Conservation (phyloP, 2,113 vertebrate genomes). For the Myanophis thanlyinensis region DNA sequence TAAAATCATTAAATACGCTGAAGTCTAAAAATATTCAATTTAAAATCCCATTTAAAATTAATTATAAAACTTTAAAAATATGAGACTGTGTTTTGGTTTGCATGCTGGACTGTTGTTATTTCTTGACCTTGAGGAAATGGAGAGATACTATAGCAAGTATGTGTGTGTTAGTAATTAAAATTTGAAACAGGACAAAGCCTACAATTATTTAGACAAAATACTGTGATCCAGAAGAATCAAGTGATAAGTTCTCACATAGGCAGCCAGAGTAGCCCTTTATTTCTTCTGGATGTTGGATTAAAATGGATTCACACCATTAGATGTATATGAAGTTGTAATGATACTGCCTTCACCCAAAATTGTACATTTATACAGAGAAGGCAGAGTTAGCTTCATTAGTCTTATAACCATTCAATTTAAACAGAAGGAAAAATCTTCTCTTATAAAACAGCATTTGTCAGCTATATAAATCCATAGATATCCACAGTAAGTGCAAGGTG, state of each 20-base stretch:
- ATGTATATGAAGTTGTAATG: background rate
- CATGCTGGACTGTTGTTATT: no score
- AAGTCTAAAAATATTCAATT: no score
- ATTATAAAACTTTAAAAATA: no score
- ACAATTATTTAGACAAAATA: background rate
- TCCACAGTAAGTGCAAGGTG: background rate
- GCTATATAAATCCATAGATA: background rate
- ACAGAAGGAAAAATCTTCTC: background rate
- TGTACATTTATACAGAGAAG: background rate
- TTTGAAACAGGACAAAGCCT: background rate
- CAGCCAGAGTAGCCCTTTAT: background rate
- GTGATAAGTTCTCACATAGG: background rate
- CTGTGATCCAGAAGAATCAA: background rate
- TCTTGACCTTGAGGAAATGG: no score
- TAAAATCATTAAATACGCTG: no score
- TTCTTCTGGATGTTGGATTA: background rate
- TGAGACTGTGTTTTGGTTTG: no score
- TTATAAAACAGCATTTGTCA: background rate
- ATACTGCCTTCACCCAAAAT: background rate
- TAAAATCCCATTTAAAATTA: no score
- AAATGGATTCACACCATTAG: background rate
- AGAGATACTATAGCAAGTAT: no score
- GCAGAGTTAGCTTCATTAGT: background rate
- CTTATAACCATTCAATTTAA: background rate
- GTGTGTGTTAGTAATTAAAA: no score